These are phyloP conservation scores for Glaucopsyche alexis DNA, from an alignment of 2,888 invertebrate species.

Conservation along the genomic window DNA sequence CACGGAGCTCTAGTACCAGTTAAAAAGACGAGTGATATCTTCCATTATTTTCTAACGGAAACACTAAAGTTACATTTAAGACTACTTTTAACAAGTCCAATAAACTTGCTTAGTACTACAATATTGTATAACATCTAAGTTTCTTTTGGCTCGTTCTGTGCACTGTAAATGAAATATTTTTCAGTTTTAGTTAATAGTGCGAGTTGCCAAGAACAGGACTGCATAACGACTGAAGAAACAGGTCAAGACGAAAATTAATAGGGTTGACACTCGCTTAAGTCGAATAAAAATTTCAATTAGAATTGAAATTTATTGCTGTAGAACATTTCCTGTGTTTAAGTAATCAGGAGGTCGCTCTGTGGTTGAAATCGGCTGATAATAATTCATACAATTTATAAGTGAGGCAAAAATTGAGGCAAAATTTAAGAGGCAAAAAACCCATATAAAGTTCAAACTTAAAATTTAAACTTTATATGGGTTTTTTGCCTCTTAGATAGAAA, in stretches of 20 bases:
- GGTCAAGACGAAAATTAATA: slow-evolving; percentile 61
- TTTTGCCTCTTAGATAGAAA: no score
- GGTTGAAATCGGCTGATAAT: no score
- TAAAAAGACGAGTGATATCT: background rate
- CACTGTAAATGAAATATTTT: slow-evolving; percentile 27
- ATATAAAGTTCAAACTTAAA: no score
- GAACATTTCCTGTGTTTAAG: background rate
- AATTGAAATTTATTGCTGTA: background rate
- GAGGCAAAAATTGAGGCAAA: no score
- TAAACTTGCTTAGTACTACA: background rate
- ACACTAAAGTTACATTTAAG: background rate
- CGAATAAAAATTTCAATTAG: background rate
- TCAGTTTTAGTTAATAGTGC: slow-evolving; percentile 30
- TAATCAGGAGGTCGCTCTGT: background rate
- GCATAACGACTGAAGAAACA: slow-evolving; percentile 60
- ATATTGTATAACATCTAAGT: background rate
- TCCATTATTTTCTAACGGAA: background rate
- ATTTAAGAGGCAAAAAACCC: no score
- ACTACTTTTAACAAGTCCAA: background rate
- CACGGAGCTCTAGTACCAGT: no score
- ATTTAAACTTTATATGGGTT: no score
- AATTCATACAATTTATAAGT: no score
- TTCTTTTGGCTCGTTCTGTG: slow-evolving; percentile 5
- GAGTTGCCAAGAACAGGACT: slow-evolving; percentile 57
- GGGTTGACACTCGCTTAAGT: slow-evolving; percentile 44